Conservation (phyloP, 2,113 vertebrate species). For the Cryptomyrus ogoouensis region DNA sequence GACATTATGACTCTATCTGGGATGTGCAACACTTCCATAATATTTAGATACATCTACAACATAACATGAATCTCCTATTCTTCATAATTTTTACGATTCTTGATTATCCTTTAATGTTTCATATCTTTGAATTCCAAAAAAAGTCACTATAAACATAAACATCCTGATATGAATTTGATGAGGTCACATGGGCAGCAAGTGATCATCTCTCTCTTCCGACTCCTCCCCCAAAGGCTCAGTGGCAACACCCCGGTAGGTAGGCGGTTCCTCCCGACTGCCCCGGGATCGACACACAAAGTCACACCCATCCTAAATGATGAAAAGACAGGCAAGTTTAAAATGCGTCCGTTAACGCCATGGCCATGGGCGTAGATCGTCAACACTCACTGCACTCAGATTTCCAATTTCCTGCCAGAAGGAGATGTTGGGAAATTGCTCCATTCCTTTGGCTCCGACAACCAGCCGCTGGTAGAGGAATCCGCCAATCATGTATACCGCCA, state of each 20-base stretch:
- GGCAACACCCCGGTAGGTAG: constrained; percentile 73
- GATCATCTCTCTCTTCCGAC: constrained; percentile 89
- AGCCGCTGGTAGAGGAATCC: constrained; percentile 92
- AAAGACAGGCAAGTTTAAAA: not conserved
- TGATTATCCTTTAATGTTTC: not conserved
- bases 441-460: constrained; percentile 87
- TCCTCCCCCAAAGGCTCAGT: constrained; percentile 81
- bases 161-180: constrained; percentile 18
- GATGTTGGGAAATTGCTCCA: constrained; percentile 91
- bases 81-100: not conserved
- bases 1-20: not conserved
- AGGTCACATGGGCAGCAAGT: constrained; percentile 87
- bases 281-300: constrained; percentile 88
- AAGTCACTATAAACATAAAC: constrained; percentile 26
- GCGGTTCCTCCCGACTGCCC: constrained; percentile 62
- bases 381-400: constrained; percentile 84
- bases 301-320: constrained; percentile 77
- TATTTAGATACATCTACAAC: not conserved
- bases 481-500: constrained; percentile 78
- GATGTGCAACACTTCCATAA: not conserved
- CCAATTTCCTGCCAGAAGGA: constrained; percentile 90
- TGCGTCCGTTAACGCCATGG: not conserved
- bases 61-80: not conserved
- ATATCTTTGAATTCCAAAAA: constrained; percentile 19
- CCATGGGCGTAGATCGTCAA: not conserved